Percentiles rank a stretch among this genome's conserved stretches.
These are phyloP conservation scores for Varecia variegata DNA, from an alignment of 2,797 vertebrate genomes.

Conservation along the genomic window DNA sequence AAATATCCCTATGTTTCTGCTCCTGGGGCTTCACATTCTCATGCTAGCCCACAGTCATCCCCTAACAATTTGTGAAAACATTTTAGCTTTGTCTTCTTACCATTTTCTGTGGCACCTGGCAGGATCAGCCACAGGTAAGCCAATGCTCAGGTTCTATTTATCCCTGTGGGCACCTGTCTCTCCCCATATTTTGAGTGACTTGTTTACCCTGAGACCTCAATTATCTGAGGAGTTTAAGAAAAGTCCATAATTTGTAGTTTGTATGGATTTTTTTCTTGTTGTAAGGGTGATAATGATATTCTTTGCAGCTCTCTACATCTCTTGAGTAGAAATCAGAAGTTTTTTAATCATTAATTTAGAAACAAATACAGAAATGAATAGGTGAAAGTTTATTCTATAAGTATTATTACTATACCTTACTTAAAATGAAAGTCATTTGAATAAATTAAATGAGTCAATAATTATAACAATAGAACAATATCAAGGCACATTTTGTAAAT, in stretches of 20 bases:
- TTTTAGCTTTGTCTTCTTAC: neutral
- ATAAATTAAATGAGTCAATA: neutral
- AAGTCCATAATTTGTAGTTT: neutral
- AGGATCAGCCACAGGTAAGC: neutral
- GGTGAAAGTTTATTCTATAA: neutral
- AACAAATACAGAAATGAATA: neutral
- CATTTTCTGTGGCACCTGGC: neutral
- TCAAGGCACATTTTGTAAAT: neutral
- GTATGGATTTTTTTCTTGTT: neutral
- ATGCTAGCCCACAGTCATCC: neutral
- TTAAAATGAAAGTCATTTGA: neutral
- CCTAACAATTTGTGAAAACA: neutral
- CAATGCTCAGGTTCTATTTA: neutral
- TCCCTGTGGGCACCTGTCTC: neutral
- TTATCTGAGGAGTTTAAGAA: neutral
- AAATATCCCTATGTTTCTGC: neutral
- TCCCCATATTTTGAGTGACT: neutral
- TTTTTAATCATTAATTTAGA: neutral
- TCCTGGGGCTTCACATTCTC: neutral
- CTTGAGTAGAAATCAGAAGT: neutral
- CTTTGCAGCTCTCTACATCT: neutral
- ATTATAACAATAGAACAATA: neutral
- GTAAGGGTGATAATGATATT: neutral
- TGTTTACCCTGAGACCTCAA: neutral
- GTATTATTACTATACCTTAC: neutral